phyloP scores from a whole-genome alignment of 2,113 vertebrate species.

The Phyllopteryx taeniolatus region DNA sequence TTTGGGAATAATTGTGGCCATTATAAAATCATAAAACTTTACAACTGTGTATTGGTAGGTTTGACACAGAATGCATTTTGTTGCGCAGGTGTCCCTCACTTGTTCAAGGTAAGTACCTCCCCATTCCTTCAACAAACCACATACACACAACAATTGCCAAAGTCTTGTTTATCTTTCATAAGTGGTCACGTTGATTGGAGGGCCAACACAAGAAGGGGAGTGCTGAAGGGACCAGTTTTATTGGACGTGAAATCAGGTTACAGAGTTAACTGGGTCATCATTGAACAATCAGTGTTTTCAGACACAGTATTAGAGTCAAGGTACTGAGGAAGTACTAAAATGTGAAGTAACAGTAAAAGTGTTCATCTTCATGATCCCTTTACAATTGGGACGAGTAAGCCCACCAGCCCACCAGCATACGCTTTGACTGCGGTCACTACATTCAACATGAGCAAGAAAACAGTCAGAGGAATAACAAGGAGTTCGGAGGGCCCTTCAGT shows the following conservation, averaged over 20 bases:
- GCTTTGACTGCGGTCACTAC: neutral
- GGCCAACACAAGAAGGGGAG: neutral
- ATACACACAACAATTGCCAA: neutral
- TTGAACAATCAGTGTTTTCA: constrained; percentile 57
- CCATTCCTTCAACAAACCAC: constrained; percentile 4
- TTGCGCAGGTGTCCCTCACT: neutral
- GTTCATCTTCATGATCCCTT: constrained; percentile 16
- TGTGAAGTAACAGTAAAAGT: constrained; percentile 28
- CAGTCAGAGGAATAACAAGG: constrained; percentile 3
- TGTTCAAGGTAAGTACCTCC: neutral
- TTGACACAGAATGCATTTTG: neutral
- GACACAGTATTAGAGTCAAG: constrained; percentile 49
- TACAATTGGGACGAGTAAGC: constrained; percentile 2
- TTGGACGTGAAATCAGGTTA: constrained; percentile 65
- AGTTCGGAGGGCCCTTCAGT: constrained; percentile 37
- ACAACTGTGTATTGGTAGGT: neutral
- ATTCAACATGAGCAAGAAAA: constrained; percentile 11
- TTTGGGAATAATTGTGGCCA: no score
- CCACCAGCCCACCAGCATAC: constrained; percentile 5
- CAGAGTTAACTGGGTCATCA: constrained; percentile 62
- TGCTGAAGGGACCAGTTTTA: constrained; percentile 52
- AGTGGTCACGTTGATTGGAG: neutral
- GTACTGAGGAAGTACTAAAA: constrained; percentile 39
- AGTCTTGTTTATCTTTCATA: neutral
- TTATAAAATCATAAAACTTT: no score